phyloP scores from a whole-genome alignment of 2,113 vertebrate genomes.

The Epinephelus cyanopodus region DNA sequence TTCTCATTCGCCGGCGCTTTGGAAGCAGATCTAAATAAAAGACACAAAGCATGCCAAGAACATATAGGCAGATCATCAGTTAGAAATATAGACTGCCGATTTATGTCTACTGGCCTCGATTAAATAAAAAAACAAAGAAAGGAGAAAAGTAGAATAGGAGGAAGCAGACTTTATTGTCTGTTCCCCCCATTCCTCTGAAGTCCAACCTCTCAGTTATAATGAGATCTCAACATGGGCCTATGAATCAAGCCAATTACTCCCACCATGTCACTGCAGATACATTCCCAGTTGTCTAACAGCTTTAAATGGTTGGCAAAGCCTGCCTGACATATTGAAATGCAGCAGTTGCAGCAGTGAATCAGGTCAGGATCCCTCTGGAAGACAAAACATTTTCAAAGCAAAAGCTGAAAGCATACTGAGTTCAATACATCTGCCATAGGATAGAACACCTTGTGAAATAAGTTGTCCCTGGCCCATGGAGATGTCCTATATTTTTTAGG shows the following conservation, averaged over 20 bases:
- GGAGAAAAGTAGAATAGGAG: conserved; percentile 2
- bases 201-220: conserved; percentile 63
- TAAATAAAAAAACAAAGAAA: conserved; percentile 14
- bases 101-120: conserved; percentile 29
- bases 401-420: conserved; percentile 12
- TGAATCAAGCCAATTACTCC: conserved; percentile 73
- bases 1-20: conserved; percentile 92
- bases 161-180: conserved; percentile 29
- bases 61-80: conserved; percentile 31
- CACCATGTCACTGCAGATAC: conserved; percentile 58
- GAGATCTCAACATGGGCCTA: conserved; percentile 64
- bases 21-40: conserved; percentile 86
- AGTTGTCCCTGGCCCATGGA: conserved; percentile 44
- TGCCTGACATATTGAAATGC: conserved; percentile 40
- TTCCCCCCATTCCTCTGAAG: conserved; percentile 43
- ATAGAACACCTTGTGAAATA: conserved; percentile 39
- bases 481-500: conserved; percentile 69
- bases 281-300: conserved; percentile 44
- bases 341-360: conserved; percentile 29
- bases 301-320: conserved; percentile 61
- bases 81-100: conserved; percentile 15
- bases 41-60: conserved; percentile 36
- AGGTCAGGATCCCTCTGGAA: conserved; percentile 37
- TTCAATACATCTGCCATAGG: conserved; percentile 28
- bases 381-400: conserved; percentile 22